phyloP scores from a whole-genome alignment of 2,797 vertebrate genomes.

The Muraenolepis orangiensis region DNA sequence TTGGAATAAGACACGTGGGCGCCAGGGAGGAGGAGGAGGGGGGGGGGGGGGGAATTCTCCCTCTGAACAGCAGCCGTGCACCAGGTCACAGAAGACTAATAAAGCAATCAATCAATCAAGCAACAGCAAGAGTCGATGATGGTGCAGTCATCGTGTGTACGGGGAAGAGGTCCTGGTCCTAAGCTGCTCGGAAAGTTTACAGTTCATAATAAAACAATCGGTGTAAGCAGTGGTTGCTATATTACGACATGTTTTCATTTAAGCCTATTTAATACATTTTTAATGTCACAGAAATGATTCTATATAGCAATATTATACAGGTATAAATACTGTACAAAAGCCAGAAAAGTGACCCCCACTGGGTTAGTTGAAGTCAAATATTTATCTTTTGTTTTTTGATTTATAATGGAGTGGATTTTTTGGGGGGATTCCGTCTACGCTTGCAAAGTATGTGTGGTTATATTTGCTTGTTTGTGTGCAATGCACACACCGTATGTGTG shows the following conservation, averaged over 20 bases:
- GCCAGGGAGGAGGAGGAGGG: too few species aligned
- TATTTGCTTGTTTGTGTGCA: constrained; percentile 34
- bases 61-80: constrained; percentile 43
- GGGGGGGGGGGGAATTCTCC: constrained; percentile 49
- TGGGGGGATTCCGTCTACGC: constrained; percentile 46
- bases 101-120: constrained; percentile 27
- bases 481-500: constrained; percentile 44
- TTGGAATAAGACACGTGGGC: constrained; percentile 38
- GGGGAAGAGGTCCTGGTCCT: constrained; percentile 54
- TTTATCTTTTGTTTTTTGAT: constrained; percentile 70
- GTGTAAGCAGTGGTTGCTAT: constrained; percentile 68
- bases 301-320: constrained; percentile 78
- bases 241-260: constrained; percentile 60
- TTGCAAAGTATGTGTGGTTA: constrained; percentile 25
- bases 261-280: constrained; percentile 77
- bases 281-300: constrained; percentile 73
- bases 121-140: constrained; percentile 47
- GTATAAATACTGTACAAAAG: constrained; percentile 81
- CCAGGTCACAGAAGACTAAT: constrained; percentile 24
- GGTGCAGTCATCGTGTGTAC: constrained; percentile 51
- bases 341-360: constrained; percentile 74
- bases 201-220: constrained; percentile 71
- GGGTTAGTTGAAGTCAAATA: constrained; percentile 77
- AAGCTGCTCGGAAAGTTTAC: constrained; percentile 79
- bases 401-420: constrained; percentile 56